phyloP scores from a whole-genome alignment of 1,140 invertebrate genomes.

The Stenopsyche tienmushanensis region DNA sequence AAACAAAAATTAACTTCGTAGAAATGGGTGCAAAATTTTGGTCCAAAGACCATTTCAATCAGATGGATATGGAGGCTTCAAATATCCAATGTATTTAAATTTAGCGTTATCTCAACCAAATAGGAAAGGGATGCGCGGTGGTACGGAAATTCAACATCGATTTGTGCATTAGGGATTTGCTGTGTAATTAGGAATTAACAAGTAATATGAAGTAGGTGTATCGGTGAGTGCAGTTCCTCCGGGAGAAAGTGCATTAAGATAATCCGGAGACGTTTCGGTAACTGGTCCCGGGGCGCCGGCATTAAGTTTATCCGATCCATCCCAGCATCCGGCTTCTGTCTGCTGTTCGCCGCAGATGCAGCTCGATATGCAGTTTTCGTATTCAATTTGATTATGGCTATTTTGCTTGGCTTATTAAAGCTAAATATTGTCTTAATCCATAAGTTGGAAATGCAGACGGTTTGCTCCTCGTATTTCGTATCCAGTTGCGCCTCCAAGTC shows the following conservation, averaged over 20 bases:
- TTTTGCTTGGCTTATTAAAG: constrained; percentile 17
- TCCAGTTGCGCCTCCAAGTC: no score
- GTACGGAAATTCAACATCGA: not conserved
- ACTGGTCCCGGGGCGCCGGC: not conserved
- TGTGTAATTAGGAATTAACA: constrained; percentile 24
- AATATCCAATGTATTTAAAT: no score
- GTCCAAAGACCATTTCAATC: no score
- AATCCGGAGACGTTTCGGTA: constrained; percentile 16
- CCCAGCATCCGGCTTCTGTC: not conserved
- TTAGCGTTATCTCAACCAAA: no score
- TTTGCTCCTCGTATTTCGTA: no score
- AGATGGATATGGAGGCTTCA: no score
- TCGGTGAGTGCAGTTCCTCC: not conserved
- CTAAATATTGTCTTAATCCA: constrained; percentile 20
- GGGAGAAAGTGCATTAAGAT: constrained; percentile 10
- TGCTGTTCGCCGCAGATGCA: not conserved
- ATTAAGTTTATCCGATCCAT: constrained; percentile 17
- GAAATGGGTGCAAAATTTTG: no score
- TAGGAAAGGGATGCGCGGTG: no score
- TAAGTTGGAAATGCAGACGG: constrained; percentile 5
- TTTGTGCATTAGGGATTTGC: not conserved
- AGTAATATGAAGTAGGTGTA: constrained; percentile 3
- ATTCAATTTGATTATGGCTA: constrained; percentile 22
- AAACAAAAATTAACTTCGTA: no score
- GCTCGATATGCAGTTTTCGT: not conserved